Base-by-base conservation (phyloP, 2,113 vertebrate genomes). In the Microcebus griseorufus region DNA sequence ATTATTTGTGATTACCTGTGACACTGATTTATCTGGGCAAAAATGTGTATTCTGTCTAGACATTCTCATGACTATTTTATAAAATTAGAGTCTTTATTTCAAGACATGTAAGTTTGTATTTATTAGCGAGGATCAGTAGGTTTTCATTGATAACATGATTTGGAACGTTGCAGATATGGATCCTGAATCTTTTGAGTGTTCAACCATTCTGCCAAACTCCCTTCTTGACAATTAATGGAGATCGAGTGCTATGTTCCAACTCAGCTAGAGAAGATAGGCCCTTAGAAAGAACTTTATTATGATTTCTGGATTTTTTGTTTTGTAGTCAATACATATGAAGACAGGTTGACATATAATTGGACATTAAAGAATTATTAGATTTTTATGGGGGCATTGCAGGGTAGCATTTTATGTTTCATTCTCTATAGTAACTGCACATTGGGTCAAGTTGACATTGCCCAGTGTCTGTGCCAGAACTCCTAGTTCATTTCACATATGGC, bases 281-380 rank as follows among this genome's bases (percentile, higher is more conserved):
- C 42, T 37, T 86, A 37, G 60, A 53, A 96, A 89, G 55, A 62
- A 39, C 27, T 94, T 75, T 27, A 34, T 60, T 88, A 55, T 39
- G 17, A 89, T 39, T 85, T 90, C 39, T 42, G n/a, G 55, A 10
- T 45, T 91, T 22, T 94, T 88, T 83, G 17, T 48, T 89, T 80
- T 84, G 4, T 58, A 80, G 11, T 85, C 29, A 88, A 6, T 79
- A 39, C 84, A 83, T 89, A 2, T 83, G n/a, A 92, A 93, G 65
- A 62, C 45, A 90, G 9, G 51, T 84, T 94, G 78, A 82, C 70
- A 73, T 85, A n/a, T 81, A 81, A 85, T 67, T 88, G 81, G 39
- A 76, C 45, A 58, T 80, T 92, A 58, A 92, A 65, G 18, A 92
- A 92, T 42, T 37, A 64, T 42, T 37, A 64, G 6, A 62, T 81